These are phyloP conservation scores for Bombus balteatus DNA, from an alignment of 1,140 invertebrate genomes.

Conservation along the genomic window DNA sequence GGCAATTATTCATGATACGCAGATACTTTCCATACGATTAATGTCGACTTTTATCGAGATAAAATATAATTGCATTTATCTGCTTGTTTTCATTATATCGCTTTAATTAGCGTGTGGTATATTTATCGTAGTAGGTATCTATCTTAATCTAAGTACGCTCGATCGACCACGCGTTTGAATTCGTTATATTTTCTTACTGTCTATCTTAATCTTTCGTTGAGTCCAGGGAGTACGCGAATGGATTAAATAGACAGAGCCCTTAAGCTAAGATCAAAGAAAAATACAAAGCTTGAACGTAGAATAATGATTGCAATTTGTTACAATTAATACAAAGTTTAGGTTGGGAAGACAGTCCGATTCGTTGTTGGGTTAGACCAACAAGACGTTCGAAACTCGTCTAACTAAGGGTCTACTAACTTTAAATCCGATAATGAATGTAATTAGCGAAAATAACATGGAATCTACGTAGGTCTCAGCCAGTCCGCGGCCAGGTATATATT, in stretches of 20 bases:
- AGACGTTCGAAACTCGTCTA: slow-evolving; percentile 43
- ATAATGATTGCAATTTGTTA: slow-evolving; percentile 37
- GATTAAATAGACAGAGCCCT: background rate
- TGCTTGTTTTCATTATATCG: too few species aligned
- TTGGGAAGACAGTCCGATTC: background rate
- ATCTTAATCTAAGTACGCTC: too few species aligned
- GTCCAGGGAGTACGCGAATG: background rate
- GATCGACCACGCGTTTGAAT: too few species aligned
- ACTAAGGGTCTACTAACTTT: slow-evolving; percentile 68
- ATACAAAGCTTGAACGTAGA: background rate
- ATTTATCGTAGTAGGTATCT: too few species aligned
- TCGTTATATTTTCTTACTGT: too few species aligned
- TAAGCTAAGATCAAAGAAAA: background rate
- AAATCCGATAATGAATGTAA: slow-evolving; percentile 79
- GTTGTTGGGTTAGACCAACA: slow-evolving; percentile 30
- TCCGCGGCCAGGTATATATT: slow-evolving; percentile 58
- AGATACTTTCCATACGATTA: too few species aligned
- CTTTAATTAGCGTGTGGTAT: too few species aligned
- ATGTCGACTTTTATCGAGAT: too few species aligned
- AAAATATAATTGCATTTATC: too few species aligned
- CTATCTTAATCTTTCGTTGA: too few species aligned
- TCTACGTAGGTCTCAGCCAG: slow-evolving; percentile 63
- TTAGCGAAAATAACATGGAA: slow-evolving; percentile 78
- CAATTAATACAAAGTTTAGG: slow-evolving; percentile 48
- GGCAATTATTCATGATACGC: too few species aligned